Evolutionary conservation across 1,140 invertebrate species (phyloP), one percentile per base, ranked within the genome.

Genomic region (Zophobas morio): DNA sequence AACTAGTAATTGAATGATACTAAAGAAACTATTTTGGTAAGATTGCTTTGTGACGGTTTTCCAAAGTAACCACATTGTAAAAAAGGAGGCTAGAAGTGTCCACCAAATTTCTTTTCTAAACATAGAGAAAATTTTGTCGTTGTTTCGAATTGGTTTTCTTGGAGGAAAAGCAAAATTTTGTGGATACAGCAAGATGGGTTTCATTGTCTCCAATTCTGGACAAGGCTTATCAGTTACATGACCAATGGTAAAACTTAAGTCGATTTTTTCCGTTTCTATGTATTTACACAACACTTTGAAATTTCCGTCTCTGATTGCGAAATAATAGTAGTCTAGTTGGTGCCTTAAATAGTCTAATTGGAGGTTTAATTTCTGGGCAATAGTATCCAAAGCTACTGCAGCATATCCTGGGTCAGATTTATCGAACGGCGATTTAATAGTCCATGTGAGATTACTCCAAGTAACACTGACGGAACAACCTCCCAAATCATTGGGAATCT

Each of bases 151-250:
- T 66, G 32, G 37, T 4, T 42, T 37, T 33, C 60, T 66, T 39
- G 60, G 60, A 1, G 60, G 60, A 34, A 66, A 66, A 20, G 42
- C 39, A 20, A 66, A 66, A 42, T 40, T 32, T 32, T 66, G 60
- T 20, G 40, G 20, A 1, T 6, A 32, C 3, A 40, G 8, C 4
- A 42, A 66, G 3, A 66, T 34, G 2, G 60, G 60, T 40, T 40
- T 40, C 20, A 33, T 3, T 2, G 39, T 66, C 32, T 32, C 1
- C 0, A 66, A 5, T 66, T 66, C 39, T 20, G 20, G 1, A 1
- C 33, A 8, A 32, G 5, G 42, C 1, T 8, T 3, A 2, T 1
- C 39, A 3, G 8, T 1, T 32, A 20, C 20, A 3, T 1, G 2
- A 2, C 1, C 37, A 0, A 39, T 40, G 6, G 39, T 20, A 5